Evolutionary conservation across 2,797 vertebrate genomes (phyloP), one percentile per base, ranked within the genome.

Genomic region (Enteromius radiatus): DNA sequence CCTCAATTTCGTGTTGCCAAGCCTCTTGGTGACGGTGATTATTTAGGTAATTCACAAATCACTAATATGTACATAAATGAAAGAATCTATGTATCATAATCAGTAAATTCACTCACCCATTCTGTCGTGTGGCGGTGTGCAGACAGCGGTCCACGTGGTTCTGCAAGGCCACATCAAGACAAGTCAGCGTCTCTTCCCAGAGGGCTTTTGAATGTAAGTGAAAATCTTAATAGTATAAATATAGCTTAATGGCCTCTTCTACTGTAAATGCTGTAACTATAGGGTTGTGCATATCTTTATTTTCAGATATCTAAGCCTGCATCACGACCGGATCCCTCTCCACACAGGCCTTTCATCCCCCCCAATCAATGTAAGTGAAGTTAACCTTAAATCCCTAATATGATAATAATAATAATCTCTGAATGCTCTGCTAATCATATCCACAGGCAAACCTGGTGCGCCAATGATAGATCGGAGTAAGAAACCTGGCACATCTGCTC

Each of bases 401-500:
- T 77, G 11, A 3, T n/a, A n/a, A n/a, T n/a, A 33, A 81, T n/a
- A 2, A 21, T 5, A 19, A 28, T 2, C 67, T 21, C 49, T 64
- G 47, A 74, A 56, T 5, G 0, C 71, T 23, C 73, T 54, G 59
- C 47, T 14, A 45, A 59, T 47, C 3, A 28, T 38, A 61, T 43
- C 33, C 77, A 64, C 54, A 77, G 78, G 2, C 10, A 91, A 86
- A 54, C 80, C 85, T 19, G 23, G 33, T 49, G 86, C 92, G 70
- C 95, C 95, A 84, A 91, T 86, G 0, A 88, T 96, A 73, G 95
- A 96, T 90, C 93, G 96, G 88, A 96, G 92, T 86, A 96, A 91
- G 4, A 96, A 96, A 65, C 96, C 95, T 28, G 70, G 21, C 49
- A 61, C 63, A 8, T 7, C 31, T 45, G 0, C 1, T 2, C 0